phyloP scores from a whole-genome alignment of 2,113 vertebrate species.

The Chamaea fasciata region DNA sequence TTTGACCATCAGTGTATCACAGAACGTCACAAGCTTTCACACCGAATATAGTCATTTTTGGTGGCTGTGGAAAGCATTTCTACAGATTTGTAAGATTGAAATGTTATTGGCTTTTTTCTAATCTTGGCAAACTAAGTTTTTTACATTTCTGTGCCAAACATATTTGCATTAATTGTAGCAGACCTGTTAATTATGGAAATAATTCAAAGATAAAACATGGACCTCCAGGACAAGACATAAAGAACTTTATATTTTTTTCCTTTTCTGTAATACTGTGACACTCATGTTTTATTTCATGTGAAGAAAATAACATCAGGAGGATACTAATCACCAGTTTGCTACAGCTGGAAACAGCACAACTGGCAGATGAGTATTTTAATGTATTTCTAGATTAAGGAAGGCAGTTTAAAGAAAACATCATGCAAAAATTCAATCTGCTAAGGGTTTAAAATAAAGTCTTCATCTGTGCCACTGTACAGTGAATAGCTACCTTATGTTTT shows the following conservation, averaged over 20 bases:
- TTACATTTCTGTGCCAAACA: background rate
- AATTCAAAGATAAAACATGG: slow-evolving; percentile 28
- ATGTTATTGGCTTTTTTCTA: background rate
- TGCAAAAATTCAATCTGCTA: slow-evolving; percentile 70
- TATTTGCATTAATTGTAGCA: background rate
- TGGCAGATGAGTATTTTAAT: slow-evolving; percentile 74
- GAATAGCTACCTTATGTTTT: slow-evolving; percentile 71
- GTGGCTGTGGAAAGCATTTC: background rate
- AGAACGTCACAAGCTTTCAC: background rate
- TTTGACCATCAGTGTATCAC: background rate
- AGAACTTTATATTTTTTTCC: background rate
- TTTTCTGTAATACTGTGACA: slow-evolving; percentile 31
- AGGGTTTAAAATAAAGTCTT: slow-evolving; percentile 72
- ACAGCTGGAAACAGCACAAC: slow-evolving; percentile 71
- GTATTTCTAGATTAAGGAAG: slow-evolving; percentile 76
- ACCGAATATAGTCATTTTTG: background rate
- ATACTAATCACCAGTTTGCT: slow-evolving; percentile 70
- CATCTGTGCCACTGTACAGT: slow-evolving; percentile 60
- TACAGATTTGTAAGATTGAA: background rate
- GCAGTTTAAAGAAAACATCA: slow-evolving; percentile 70
- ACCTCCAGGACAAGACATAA: background rate
- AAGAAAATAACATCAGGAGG: slow-evolving; percentile 67
- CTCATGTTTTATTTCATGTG: slow-evolving; percentile 32
- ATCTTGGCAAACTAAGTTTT: background rate
- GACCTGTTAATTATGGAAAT: slow-evolving; percentile 12